Evolutionary conservation across 1,140 invertebrate genomes (phyloP).

Genomic region (Zelostemma sp.): DNA sequence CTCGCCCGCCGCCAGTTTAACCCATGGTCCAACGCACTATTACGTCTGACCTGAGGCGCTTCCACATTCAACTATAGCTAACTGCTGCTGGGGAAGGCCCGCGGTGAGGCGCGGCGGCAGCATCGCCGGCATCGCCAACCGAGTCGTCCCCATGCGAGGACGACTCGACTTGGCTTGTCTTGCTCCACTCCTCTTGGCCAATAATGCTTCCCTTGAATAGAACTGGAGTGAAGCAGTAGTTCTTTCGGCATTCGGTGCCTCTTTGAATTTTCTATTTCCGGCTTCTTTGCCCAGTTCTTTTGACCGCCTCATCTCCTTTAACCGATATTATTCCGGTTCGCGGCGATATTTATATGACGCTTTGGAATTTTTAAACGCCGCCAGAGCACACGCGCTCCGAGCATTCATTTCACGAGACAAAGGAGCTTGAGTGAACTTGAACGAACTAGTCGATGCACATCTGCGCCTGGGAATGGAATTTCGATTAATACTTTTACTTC

Average conservation of each 20-base stretch:
- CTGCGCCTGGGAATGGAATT: too few relatives aligned
- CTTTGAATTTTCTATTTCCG: neutral
- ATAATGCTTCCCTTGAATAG: neutral
- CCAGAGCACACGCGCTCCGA: too few relatives aligned
- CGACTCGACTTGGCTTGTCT: neutral
- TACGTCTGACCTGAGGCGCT: conserved; percentile 65
- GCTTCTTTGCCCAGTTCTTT: neutral
- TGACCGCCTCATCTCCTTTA: too few relatives aligned
- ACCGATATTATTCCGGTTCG: too few relatives aligned
- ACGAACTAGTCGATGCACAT: too few relatives aligned
- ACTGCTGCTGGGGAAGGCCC: conserved; percentile 17
- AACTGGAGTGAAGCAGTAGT: neutral
- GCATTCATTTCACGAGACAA: too few relatives aligned
- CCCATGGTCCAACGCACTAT: conserved; percentile 64
- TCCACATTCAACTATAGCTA: conserved; percentile 64
- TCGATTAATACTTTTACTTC: too few relatives aligned
- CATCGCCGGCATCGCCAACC: neutral
- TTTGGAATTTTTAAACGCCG: too few relatives aligned
- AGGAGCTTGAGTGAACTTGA: too few relatives aligned
- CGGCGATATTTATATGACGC: too few relatives aligned
- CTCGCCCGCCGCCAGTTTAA: conserved; percentile 59
- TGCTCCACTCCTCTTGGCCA: too few relatives aligned
- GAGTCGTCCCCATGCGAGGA: too few relatives aligned
- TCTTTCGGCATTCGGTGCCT: neutral
- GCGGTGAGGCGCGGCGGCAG: neutral